Base-by-base conservation (phyloP, 1,140 invertebrate genomes). In the silkworm (Bombyx mori) region DNA sequence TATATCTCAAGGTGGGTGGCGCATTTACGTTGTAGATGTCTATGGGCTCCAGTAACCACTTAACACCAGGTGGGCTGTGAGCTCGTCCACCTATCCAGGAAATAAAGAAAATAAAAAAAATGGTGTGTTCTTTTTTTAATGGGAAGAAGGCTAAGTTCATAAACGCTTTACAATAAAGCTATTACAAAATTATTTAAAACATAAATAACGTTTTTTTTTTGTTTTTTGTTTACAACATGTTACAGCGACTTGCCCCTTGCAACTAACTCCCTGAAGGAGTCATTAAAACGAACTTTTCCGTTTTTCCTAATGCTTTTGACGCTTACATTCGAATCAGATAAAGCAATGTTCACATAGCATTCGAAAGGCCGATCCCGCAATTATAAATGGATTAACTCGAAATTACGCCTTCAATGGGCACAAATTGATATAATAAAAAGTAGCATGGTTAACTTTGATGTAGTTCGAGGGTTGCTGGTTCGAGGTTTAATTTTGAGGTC, bases 401-500 rank as follows among this genome's bases (percentile, higher is more conserved):
- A 82, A 79, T 72, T 71, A 68, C 75, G 76, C 73, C 75, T 82
- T 73, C 72, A 86, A 86, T 86, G 80, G 75, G 66, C 81, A 75
- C 79, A 84, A 86, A 86, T 86, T 86, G 81, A 86, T 84, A 84
- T 86, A 84, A 86, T 86, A 86, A 86, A 84, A 86, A 73, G 73
- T 77, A 70, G 77, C 73, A 70, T 69, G 71, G 65, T 71, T 69
- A 69, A 57, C 70, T 68, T 55, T 68, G 62, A 50, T 62, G 53
- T 42, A 42, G 50, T 22, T 69, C 68, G 64, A 71, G 69, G 69
- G 69, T 22, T 71, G 69, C 3, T 26, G 42, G 1, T 51, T 22
- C 42, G 7, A 1, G 8, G 12, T 22, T n/a, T 49, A 49, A n/a
- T 10, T 8, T 49, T 2, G 48, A 7, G n/a, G 48, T n/a, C 22